Conservation (phyloP, 2,888 invertebrate species). For the Reticulitermes lucifugus region DNA sequence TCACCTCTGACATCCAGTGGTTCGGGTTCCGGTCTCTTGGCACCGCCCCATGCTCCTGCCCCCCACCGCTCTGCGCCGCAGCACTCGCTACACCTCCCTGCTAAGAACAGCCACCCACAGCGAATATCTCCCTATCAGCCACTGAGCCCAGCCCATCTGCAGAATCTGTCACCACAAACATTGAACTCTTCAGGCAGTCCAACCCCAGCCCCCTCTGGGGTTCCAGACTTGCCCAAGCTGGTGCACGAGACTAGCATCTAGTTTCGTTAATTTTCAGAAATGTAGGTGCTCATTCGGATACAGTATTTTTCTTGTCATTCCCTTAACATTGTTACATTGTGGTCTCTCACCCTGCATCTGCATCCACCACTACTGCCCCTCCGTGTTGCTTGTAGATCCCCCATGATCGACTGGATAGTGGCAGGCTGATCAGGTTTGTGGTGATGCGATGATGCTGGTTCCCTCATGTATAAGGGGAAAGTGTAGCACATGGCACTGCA, state of each 20-base stretch:
- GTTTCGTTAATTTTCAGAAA: slow-evolving; percentile 54
- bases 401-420: slow-evolving; percentile 47
- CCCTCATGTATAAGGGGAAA: slow-evolving; percentile 40
- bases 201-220: slow-evolving; percentile 57
- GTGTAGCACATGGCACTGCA: slow-evolving; percentile 53
- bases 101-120: slow-evolving; percentile 52
- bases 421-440: slow-evolving; percentile 54
- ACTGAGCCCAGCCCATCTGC: slow-evolving; percentile 54
- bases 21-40: slow-evolving; percentile 53
- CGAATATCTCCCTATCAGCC: slow-evolving; percentile 54
- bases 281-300: slow-evolving; percentile 37
- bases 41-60: slow-evolving; percentile 63
- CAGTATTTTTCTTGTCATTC: slow-evolving; percentile 8
- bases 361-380: slow-evolving; percentile 21
- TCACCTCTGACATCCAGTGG: slow-evolving; percentile 27
- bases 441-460: slow-evolving; percentile 51
- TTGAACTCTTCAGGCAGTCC: slow-evolving; percentile 54
- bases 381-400: slow-evolving; percentile 47
- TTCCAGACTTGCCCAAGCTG: slow-evolving; percentile 70
- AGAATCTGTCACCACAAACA: slow-evolving; percentile 56
- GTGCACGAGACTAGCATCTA: slow-evolving; percentile 81
- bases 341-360: slow-evolving; percentile 30
- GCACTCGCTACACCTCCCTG: slow-evolving; percentile 52
- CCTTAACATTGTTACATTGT: slow-evolving; percentile 20
- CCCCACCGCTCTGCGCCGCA: slow-evolving; percentile 61